Evolutionary conservation across 2,797 vertebrate genomes (phyloP), one percentile per base, ranked within the genome.

Genomic region (Acrossocheilus fasciatus): DNA sequence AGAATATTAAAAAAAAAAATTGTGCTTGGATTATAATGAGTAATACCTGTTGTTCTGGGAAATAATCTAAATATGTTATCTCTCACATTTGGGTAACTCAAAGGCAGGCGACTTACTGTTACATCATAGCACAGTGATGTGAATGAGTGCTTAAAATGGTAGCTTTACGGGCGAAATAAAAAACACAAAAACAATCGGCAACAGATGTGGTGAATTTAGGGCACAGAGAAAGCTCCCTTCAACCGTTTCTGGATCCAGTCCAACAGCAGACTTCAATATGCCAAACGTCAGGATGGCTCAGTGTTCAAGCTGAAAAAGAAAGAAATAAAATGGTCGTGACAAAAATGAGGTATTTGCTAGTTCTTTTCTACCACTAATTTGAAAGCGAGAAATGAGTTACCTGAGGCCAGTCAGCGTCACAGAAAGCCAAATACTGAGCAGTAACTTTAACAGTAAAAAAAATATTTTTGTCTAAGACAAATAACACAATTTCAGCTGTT

Each of bases 171-270:
- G n/a, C 4, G 6, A 77, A 84, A 77, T 85, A 50, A 86, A 76
- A 80, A 81, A 77, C 30, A 69, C 57, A 11, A 84, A 89, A 79
- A 86, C 90, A 90, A 92, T 91, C 75, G 54, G 76, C 75, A 91
- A 85, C 91, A 92, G 90, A 91, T 92, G 91, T 91, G 84, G 72
- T 73, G 76, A 87, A 90, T 89, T 86, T 88, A 85, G 66, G 83
- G 86, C 81, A 87, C 80, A 87, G 68, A 73, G 75, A 79, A 80
- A 87, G 45, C 86, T 85, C 82, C 50, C 78, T 83, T 72, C 66
- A 70, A 87, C 72, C 72, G 66, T 64, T 68, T 14, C 88, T 89
- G 84, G 90, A 88, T 64, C 2, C 7, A 20, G 50, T 86, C 82
- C 91, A 91, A 74, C 36, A 39, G 70, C 54, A 86, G 41, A 85